Evolutionary conservation across 1,140 invertebrate genomes (phyloP), one percentile per base, ranked within the genome.

Genomic region (Octopus bimaculoides): DNA sequence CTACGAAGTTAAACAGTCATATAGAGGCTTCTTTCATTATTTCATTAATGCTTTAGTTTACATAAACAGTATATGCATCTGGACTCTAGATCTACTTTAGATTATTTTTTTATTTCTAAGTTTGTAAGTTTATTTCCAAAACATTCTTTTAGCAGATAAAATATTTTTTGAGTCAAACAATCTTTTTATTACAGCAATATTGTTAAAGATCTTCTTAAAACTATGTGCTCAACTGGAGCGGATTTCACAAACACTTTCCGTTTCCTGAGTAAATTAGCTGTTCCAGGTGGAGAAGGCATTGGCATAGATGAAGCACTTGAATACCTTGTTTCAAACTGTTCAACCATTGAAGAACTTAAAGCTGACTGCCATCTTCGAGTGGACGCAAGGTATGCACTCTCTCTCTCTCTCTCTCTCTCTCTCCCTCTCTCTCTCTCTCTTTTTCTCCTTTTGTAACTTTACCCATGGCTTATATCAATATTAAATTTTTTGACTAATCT

Each of bases 241-340:
- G 93, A 94, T 85, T 94, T 93, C 83, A 94, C 93, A 5, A 92
- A 92, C 80, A 91, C 90, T 14, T 94, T 94, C 84, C 89, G 93
- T 77, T 91, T 92, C 85, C 87, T 94, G 61, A 91, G 91, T 86
- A 88, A 91, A 80, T 87, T 93, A 79, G 66, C 87, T 53, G 81
- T 89, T 54, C 86, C 89, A 74, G 84, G 85, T 26, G 79, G 53
- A 73, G 14, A 74, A 17, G 82, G 85, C 66, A 79, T 79, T 55
- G 52, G n/a, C 20, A 75, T 84, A 9, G 74, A 79, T 14, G 80
- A 84, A 55, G 77, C 88, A 8, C 83, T 84, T n/a, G 71, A 86
- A 10, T 86, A 87, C 77, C 77, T 91, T 41, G 52, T 91, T 8
- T 83, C 86, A 26, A 87, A 91, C 80, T 90, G 89, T 81, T 87